Conservation (phyloP, 2,888 invertebrate species). For the Tenthredo livida region DNA sequence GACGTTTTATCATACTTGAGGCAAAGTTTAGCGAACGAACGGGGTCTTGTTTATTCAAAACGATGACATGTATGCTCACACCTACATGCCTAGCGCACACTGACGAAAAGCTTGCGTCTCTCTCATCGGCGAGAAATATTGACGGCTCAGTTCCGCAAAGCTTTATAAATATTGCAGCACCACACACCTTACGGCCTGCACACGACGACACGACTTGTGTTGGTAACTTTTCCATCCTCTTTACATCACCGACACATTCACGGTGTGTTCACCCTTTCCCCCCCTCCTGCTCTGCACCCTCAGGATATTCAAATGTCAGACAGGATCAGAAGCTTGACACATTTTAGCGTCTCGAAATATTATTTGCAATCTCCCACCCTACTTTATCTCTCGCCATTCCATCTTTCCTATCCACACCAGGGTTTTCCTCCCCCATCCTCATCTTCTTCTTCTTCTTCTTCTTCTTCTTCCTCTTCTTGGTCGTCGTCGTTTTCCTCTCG, state of each 20-base stretch:
- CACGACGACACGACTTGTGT: neutral
- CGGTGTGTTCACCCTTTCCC: conserved; percentile 46
- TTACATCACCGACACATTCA: conserved; percentile 14
- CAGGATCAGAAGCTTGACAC: conserved; percentile 77
- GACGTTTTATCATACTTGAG: conserved; percentile 35
- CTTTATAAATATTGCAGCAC: conserved; percentile 73
- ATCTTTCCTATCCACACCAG: conserved; percentile 5
- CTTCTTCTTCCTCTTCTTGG: neutral
- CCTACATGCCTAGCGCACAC: conserved; percentile 7
- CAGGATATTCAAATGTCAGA: conserved; percentile 76
- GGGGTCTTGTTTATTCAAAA: conserved; percentile 34
- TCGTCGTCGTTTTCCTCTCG: neutral
- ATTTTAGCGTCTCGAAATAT: conserved; percentile 77
- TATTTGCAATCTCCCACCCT: conserved; percentile 70
- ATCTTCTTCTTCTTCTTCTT: neutral
- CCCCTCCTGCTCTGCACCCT: conserved; percentile 48
- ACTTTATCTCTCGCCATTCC: conserved; percentile 56
- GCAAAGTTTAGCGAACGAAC: neutral
- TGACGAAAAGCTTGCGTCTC: too few relatives aligned
- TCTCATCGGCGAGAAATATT: conserved; percentile 59
- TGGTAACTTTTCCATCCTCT: conserved; percentile 33
- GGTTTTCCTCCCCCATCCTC: neutral
- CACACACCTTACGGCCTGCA: conserved; percentile 22
- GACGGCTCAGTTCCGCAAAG: conserved; percentile 63
- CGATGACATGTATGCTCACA: conserved; percentile 49